A percentile compares a stretch with the other conserved stretches of the same genome.
These are phyloP conservation scores for Sylvilagus bachmani DNA, from an alignment of 2,113 vertebrate species.

Conservation along the genomic window DNA sequence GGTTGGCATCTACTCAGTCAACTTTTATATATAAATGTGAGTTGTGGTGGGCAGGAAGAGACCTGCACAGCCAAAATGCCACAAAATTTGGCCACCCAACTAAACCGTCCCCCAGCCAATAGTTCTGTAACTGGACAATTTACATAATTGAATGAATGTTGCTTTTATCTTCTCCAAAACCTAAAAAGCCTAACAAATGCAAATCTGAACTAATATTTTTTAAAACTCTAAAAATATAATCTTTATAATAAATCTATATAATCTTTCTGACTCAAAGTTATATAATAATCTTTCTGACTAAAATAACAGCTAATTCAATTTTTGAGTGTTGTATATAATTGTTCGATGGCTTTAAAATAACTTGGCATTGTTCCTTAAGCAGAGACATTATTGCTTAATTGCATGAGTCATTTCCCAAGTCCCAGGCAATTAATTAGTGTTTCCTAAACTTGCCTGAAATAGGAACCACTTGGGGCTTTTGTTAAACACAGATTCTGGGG, in stretches of 20 bases:
- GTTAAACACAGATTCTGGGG: slow-evolving; percentile 37
- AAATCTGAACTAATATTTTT: slow-evolving; percentile 16
- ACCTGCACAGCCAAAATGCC: slow-evolving; percentile 6
- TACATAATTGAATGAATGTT: slow-evolving; percentile 17
- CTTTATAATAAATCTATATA: too few relatives aligned
- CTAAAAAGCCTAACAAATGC: slow-evolving; percentile 9
- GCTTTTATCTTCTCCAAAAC: slow-evolving; percentile 27
- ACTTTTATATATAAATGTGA: slow-evolving; percentile 42
- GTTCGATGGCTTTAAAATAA: slow-evolving; percentile 76
- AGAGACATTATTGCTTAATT: slow-evolving; percentile 78
- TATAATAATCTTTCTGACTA: slow-evolving; percentile 49
- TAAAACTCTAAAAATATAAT: slow-evolving; percentile 23
- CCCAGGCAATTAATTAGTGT: slow-evolving; percentile 68
- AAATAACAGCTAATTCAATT: slow-evolving; percentile 71
- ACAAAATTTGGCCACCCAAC: slow-evolving; percentile 30
- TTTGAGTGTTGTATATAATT: slow-evolving; percentile 73
- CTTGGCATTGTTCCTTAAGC: slow-evolving; percentile 75
- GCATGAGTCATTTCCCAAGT: slow-evolving; percentile 73
- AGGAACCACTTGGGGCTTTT: slow-evolving; percentile 53
- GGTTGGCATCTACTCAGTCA: slow-evolving; percentile 36
- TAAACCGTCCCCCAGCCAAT: background rate
- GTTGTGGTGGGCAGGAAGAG: background rate
- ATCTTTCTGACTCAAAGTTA: slow-evolving; percentile 53
- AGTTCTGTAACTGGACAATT: background rate
- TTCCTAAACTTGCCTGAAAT: slow-evolving; percentile 76